Conservation (phyloP, 2,113 vertebrate genomes). For the Origma solitaria region DNA sequence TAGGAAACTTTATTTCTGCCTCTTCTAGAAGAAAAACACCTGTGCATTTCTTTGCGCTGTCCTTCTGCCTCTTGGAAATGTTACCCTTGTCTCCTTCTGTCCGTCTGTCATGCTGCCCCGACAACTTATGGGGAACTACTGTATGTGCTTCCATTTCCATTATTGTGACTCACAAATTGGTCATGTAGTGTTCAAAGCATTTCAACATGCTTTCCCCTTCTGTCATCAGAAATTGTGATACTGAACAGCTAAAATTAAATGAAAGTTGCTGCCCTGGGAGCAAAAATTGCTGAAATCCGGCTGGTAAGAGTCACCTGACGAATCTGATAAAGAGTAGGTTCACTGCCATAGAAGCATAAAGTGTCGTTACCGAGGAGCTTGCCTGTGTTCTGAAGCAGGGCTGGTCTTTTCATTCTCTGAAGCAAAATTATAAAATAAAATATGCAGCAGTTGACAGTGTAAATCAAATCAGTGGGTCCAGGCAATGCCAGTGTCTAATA, state of each 20-base stretch:
- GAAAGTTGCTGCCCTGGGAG: neutral
- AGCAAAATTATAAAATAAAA: slow-evolving; percentile 13
- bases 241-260: neutral
- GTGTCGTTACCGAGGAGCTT: neutral
- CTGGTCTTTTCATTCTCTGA: neutral
- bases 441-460: neutral
- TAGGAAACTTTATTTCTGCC: neutral
- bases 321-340: neutral
- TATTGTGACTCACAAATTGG: neutral
- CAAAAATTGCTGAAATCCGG: neutral
- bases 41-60: neutral
- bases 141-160: neutral
- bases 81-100: neutral
- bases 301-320: neutral
- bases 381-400: neutral
- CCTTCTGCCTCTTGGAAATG: neutral
- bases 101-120: neutral
- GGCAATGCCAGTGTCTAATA: slow-evolving; percentile 2
- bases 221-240: neutral
- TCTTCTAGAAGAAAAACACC: neutral
- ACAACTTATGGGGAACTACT: neutral
- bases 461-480: slow-evolving; percentile 10
- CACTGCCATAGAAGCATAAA: neutral
- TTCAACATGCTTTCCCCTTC: neutral
- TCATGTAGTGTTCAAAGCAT: neutral